Conservation (phyloP, 2,797 vertebrate genomes). For the Toxotes lorentzi region DNA sequence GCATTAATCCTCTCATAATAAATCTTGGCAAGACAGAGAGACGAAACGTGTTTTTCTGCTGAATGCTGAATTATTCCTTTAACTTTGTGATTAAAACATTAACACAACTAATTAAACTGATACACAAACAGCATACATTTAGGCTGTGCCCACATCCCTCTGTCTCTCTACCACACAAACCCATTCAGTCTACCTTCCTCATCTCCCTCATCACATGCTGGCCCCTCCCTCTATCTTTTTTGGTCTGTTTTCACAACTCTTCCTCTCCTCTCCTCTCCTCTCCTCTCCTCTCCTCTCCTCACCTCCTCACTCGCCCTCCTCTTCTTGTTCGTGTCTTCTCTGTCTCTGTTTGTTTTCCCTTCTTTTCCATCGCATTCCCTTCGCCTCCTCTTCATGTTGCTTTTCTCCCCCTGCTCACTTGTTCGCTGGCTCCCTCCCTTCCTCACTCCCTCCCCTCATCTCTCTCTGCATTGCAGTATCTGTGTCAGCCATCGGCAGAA, state of each 20-base stretch:
- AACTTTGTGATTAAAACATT: too few species aligned
- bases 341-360: slow-evolving; percentile 10
- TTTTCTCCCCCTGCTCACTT: slow-evolving; percentile 16
- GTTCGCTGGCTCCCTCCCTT: slow-evolving; percentile 37
- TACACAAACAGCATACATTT: slow-evolving; percentile 5
- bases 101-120: too few species aligned
- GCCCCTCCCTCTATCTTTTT: slow-evolving; percentile 19
- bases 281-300: slow-evolving; percentile 19
- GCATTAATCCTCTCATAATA: not conserved
- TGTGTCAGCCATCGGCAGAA: slow-evolving; percentile 80
- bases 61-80: too few species aligned
- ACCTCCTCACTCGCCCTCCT: slow-evolving; percentile 16
- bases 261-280: slow-evolving; percentile 15
- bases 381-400: slow-evolving; percentile 24
- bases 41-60: not conserved
- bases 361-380: slow-evolving; percentile 2
- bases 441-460: slow-evolving; percentile 47
- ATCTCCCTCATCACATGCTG: slow-evolving; percentile 3
- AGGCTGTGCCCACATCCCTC: not conserved
- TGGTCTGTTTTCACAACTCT: slow-evolving; percentile 6
- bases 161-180: slow-evolving; percentile 5
- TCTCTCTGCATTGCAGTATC: slow-evolving; percentile 85
- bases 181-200: slow-evolving; percentile 15
- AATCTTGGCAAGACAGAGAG: not conserved
- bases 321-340: not conserved